Base-by-base conservation (phyloP, 1,140 invertebrate genomes). In the Zaprionus vittiger region DNA sequence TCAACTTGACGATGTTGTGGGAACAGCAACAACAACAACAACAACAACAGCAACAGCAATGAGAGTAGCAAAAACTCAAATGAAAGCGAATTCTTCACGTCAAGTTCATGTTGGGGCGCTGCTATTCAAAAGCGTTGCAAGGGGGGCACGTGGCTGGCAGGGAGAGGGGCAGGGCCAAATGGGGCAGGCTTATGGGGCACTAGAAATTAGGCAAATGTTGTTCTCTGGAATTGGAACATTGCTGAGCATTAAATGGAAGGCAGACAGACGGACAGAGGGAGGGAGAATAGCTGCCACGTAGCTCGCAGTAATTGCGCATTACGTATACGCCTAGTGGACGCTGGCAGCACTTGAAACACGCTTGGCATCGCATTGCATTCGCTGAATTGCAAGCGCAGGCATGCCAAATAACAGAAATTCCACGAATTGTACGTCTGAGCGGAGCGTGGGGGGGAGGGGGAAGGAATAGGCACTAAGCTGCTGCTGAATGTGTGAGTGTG, bases 141-240 rank as follows among this genome's bases (percentile, higher is more conserved):
- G 24, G 28, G 34, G n/a, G 22, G 57, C 31, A 34, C 9, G 31
- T 34, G 31, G 31, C 31, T 11, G 6, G 28, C 4, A 9, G 28
- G 28, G 31, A 47, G 34, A 55, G 49, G 28, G 37, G 41, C 24
- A 28, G 12, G n/a, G 37, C 34, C 38, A 47, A 47, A 41, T 60
- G 49, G 28, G 37, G 41, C 24, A 28, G 11, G 41, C 41, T 44
- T 17, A 52, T 22, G 20, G 31, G 62, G 34, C 17, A 57, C 15
- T 37, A 9, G 38, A 80, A 83, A 80, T 83, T 83, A 83, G 81
- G 73, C 81, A 81, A 83, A 80, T 64, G 73, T 80, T 73, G 73
- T 55, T 55, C 65, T 60, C 69, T 64, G 9, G 60, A 74, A 82
- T 73, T 47, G 41, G 74, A 83, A 73, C 81, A 83, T 77, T 73